A percentile compares a stretch with the other conserved stretches of the same genome.
These are phyloP conservation scores for Carettochelys insculpta DNA, from an alignment of 2,113 vertebrate species.

Conservation along the genomic window DNA sequence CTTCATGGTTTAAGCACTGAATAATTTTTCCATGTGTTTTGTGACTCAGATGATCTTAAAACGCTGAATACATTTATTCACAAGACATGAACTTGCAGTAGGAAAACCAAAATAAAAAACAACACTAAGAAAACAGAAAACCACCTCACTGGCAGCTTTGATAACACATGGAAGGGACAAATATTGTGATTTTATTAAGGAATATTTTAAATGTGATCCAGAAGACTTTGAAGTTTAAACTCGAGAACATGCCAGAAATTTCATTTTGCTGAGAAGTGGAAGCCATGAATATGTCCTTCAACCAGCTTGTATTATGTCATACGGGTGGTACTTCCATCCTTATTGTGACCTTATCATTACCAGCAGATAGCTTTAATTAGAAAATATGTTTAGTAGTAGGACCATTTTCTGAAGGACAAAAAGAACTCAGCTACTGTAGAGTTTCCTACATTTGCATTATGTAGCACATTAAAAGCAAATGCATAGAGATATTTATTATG, in stretches of 20 bases:
- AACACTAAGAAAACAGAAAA: not conserved
- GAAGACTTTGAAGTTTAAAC: conserved; percentile 23
- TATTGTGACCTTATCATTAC: not conserved
- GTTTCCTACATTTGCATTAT: conserved; percentile 3
- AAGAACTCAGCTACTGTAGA: not conserved
- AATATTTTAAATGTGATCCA: not conserved
- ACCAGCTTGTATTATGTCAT: not conserved
- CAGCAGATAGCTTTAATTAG: not conserved
- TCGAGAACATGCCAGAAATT: not conserved
- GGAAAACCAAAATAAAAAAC: conserved; percentile 7
- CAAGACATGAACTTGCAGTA: conserved; percentile 39
- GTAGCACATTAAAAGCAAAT: not conserved
- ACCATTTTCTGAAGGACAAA: not conserved
- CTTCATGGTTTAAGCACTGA: conserved; percentile 26
- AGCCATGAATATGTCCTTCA: not conserved
- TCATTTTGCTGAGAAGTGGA: not conserved
- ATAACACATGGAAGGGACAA: conserved; percentile 14
- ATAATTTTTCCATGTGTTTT: conserved; percentile 55
- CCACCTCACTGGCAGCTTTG: not conserved
- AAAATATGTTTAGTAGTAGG: not conserved
- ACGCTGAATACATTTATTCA: conserved; percentile 51
- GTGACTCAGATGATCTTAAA: conserved; percentile 39
- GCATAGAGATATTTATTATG: not conserved
- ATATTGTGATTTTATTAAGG: conserved; percentile 18
- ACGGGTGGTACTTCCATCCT: not conserved